Evolutionary conservation across 2,888 invertebrate species (phyloP), one percentile per base, ranked within the genome.

Genomic region (Drosophila neonasuta): DNA sequence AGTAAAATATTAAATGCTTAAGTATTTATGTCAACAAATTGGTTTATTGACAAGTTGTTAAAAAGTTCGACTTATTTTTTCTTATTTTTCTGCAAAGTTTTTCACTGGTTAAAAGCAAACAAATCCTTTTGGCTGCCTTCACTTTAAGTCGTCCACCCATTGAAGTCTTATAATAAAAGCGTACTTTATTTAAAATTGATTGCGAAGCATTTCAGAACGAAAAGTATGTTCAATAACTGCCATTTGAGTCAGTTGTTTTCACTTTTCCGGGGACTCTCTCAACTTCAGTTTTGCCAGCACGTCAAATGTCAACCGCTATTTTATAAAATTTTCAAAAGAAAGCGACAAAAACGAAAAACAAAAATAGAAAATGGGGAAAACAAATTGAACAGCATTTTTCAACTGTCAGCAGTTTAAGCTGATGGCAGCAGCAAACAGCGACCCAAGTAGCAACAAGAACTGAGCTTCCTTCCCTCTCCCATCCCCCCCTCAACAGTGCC

Each of bases 321-420:
- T 76, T 73, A 76, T 68, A 76, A 41, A 58, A 58, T 67, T 79
- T 79, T 67, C 69, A 84, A 69, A 58, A 60, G 56, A 49, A 62
- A 74, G 57, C 44, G 36, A n/a, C 52, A 30, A 66, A 55, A 48
- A 34, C 32, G 41, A 4, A 61, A 36, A 24, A 24, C 15, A 61
- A 52, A 57, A 42, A 55, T 49, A 34, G 15, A 68, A 68, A 68
- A 51, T 39, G 48, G 61, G 54, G 13, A 56, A 46, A 68, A 71
- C 71, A 80, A 72, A 71, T 76, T 65, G 77, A 69, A 69, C 67
- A 66, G 52, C 78, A 86, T 81, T 86, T 86, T 62, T 80, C 70
- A 80, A 69, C 80, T 80, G 84, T 83, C 86, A 81, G 86, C 86
- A 77, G 75, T 80, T 80, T 80, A 80, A 75, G 66, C 70, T 81